Conservation (phyloP, 37 sponge, comb jelly and placozoan genomes). For the Lycopodina hypogea region DNA sequence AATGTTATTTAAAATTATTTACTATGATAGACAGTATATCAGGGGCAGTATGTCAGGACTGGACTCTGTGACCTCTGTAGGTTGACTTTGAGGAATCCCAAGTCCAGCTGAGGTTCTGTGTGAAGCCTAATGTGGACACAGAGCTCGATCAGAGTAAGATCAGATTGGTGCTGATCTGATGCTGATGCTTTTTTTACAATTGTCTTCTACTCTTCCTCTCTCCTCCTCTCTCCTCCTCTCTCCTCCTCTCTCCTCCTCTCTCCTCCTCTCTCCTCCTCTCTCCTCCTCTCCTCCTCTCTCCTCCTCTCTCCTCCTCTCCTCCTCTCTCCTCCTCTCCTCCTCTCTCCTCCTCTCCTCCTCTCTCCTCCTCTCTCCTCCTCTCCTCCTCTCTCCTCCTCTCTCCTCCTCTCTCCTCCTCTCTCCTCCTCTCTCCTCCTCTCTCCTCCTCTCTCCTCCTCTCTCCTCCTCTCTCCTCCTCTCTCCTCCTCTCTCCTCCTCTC, state of each 20-base stretch:
- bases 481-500: background rate
- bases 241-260: constrained; percentile 14
- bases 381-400: background rate
- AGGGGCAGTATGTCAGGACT: no score
- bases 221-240: constrained; percentile 14
- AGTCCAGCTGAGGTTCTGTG: constrained; percentile 79
- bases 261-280: constrained; percentile 12
- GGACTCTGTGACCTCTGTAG: no score
- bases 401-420: background rate
- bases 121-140: constrained; percentile 80
- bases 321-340: constrained; percentile 15
- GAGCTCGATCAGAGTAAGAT: constrained; percentile 88
- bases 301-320: constrained; percentile 15
- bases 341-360: background rate
- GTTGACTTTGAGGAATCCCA: constrained; percentile 91
- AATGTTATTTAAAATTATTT: no score
- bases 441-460: background rate
- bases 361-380: background rate
- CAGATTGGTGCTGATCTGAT: no score
- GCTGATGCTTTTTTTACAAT: no score
- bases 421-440: background rate
- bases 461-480: background rate
- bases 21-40: no score
- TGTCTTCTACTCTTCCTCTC: constrained; percentile 1
- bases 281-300: constrained; percentile 6